These are phyloP conservation scores for Sebastes reedi DNA, from an alignment of 2,797 vertebrate genomes.

Conservation along the genomic window DNA sequence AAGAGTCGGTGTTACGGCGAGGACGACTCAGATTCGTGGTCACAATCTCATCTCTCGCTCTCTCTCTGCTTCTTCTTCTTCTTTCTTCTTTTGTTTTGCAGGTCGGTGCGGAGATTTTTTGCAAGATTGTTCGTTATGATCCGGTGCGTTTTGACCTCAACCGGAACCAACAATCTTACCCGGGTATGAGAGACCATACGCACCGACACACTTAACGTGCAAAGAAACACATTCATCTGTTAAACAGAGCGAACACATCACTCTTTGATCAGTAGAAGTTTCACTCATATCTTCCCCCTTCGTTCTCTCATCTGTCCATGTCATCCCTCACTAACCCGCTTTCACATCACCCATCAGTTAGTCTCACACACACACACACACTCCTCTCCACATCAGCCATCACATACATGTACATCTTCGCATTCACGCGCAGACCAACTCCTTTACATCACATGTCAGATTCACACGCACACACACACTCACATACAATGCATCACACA, in stretches of 20 bases:
- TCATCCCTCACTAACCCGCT: conserved; percentile 45
- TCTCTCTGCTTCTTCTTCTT: neutral
- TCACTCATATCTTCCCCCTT: conserved; percentile 60
- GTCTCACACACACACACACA: conserved; percentile 3
- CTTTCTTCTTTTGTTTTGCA: conserved; percentile 33
- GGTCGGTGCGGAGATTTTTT: conserved; percentile 43
- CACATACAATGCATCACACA: conserved; percentile 41
- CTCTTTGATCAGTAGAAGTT: conserved; percentile 83
- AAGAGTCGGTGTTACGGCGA: neutral
- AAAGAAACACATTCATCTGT: conserved; percentile 17
- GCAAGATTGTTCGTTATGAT: neutral
- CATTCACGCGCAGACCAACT: conserved; percentile 24
- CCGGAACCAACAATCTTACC: neutral
- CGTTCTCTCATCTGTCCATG: conserved; percentile 26
- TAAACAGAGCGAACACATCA: conserved; percentile 69
- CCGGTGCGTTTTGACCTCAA: conserved; percentile 1
- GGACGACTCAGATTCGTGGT: neutral
- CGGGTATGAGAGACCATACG: conserved; percentile 34
- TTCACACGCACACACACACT: conserved; percentile 19
- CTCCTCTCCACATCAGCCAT: conserved; percentile 32
- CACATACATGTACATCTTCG: conserved; percentile 50
- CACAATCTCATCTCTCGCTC: conserved; percentile 12
- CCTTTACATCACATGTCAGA: conserved; percentile 51
- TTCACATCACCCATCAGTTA: neutral
- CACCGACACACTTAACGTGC: conserved; percentile 16